Base-by-base conservation (phyloP, 2,888 invertebrate species). In the Troides helena region DNA sequence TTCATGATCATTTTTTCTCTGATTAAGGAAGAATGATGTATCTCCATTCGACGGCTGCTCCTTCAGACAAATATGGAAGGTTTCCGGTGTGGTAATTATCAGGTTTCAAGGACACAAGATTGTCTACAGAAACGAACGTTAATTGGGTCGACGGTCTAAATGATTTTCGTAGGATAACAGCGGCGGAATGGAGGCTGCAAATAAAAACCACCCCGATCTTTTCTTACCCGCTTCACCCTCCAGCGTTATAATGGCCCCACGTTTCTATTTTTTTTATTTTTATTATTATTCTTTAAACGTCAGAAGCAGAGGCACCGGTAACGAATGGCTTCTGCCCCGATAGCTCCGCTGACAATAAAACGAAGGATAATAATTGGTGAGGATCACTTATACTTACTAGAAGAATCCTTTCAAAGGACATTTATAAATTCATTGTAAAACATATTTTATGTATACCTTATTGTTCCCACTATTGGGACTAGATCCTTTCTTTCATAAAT, bases 211-310 rank as follows among this genome's bases (percentile, higher is more conserved):
- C 36, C 36, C 36, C 43, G 7, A 64, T 17, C 59, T 36, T 50
- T 66, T 66, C 60, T 30, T 30, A 23, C 63, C 30, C 25, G 10
- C 23, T 58, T 61, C 50, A 30, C 39, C 62, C 61, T 61, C 53
- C 61, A 17, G 25, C 69, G 23, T 21, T 46, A 53, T 69, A 69
- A 69, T 65, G 58, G 57, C 46, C 25, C 21, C 21, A 65, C 65
- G 30, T 69, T 69, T 69, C 57, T 65, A 65, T 65, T 65, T 62
- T 39, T 10, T 39, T 39, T 10, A 8, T 65, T 58, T 62, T 39
- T 10, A 10, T 65, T 58, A 65, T 43, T 68, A 68, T 68, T 57
- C 65, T 62, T 69, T 62, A 62, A 69, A 65, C 57, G 65, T 69
- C 65, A 62, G 57, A 65, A n/a, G 62, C 69, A 62, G 56, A 21